These are phyloP conservation scores for Eupithecia subfuscata DNA, from an alignment of 2,888 invertebrate genomes.

Conservation along the genomic window DNA sequence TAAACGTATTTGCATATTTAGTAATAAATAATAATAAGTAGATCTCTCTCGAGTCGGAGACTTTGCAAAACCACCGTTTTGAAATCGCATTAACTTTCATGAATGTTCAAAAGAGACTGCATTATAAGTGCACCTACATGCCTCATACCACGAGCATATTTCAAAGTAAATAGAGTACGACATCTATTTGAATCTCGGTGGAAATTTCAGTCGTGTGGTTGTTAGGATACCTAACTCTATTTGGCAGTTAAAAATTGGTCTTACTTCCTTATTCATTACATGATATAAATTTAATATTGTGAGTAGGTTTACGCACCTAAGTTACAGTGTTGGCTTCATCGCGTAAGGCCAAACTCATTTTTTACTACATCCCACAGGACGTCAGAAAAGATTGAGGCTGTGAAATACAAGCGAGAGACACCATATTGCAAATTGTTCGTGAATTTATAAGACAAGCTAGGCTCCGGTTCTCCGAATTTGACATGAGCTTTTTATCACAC, in stretches of 20 bases:
- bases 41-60: neutral
- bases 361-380: slow-evolving; percentile 32
- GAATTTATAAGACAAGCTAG: slow-evolving; percentile 29
- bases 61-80: neutral
- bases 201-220: neutral
- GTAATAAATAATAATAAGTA: too few species aligned
- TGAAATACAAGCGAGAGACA: slow-evolving; percentile 37
- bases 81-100: neutral
- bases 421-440: slow-evolving; percentile 35
- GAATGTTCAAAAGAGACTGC: neutral
- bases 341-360: slow-evolving; percentile 37
- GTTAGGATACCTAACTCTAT: neutral
- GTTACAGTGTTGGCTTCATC: slow-evolving; percentile 40
- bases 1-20: too few species aligned
- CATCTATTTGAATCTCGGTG: neutral
- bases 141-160: neutral
- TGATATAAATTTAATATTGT: slow-evolving; percentile 41
- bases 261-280: slow-evolving; percentile 31
- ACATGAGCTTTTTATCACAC: slow-evolving; percentile 21
- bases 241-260: neutral
- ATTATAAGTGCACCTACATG: neutral
- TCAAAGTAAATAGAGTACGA: slow-evolving; percentile 2
- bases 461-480: slow-evolving; percentile 26
- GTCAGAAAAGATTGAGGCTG: slow-evolving; percentile 32
- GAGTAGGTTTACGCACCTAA: slow-evolving; percentile 39